Percentiles rank a stretch among this genome's conserved stretches.
These are phyloP conservation scores for Catostylus mosaicus DNA, from an alignment of 30 jellyfish, hydroid and myxozoan genomes.

Conservation along the genomic window DNA sequence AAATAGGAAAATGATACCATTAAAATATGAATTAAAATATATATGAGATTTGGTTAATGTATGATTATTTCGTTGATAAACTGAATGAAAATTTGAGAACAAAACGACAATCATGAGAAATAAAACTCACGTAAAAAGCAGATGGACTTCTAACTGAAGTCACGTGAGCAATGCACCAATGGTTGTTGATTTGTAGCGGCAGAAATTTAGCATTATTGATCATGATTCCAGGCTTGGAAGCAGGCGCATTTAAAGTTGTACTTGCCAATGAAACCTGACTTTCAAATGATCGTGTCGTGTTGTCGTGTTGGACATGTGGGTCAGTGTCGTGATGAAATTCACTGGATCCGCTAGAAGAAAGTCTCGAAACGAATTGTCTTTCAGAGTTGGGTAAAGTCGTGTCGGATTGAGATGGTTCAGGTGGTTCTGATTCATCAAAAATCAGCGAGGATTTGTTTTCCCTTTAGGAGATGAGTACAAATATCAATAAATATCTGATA, in stretches of 20 bases:
- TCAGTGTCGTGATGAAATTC: neutral
- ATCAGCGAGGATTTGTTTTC: too few relatives aligned
- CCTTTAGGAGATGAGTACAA: too few relatives aligned
- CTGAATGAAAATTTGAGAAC: neutral
- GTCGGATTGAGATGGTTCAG: too few relatives aligned
- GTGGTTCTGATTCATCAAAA: too few relatives aligned
- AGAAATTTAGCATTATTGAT: constrained; percentile 28
- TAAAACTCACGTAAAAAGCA: constrained; percentile 32
- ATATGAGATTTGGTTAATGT: neutral
- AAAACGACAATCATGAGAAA: neutral
- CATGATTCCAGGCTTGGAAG: neutral
- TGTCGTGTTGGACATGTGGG: neutral
- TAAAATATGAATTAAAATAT: too few relatives aligned
- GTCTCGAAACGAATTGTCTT: neutral
- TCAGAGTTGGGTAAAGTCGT: neutral
- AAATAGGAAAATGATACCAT: neutral
- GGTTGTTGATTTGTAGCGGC: constrained; percentile 10
- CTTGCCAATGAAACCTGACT: constrained; percentile 24
- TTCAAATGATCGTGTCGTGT: neutral
- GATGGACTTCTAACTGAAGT: constrained; percentile 43
- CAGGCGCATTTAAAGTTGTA: neutral
- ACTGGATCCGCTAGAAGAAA: constrained; percentile 7
- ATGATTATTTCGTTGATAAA: neutral
- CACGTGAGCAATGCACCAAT: constrained; percentile 24
- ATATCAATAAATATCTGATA: too few relatives aligned